These are phyloP conservation scores for Cataglyphis albicans DNA, from an alignment of 2,888 invertebrate species.

Conservation along the genomic window DNA sequence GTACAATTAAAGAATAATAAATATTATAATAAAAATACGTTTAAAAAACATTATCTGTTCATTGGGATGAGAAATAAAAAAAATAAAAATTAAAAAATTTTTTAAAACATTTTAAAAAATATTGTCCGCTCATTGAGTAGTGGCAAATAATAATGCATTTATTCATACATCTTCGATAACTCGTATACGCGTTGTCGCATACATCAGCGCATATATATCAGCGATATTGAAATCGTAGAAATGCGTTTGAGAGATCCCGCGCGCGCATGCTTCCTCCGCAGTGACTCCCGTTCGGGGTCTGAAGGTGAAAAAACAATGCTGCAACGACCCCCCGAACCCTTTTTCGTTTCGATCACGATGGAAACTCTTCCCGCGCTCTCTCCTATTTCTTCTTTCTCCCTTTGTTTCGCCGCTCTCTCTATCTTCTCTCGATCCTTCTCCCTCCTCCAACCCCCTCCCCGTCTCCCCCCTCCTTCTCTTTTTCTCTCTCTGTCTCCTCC, in stretches of 20 bases:
- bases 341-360: constrained; percentile 68
- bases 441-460: neutral
- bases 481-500: constrained; percentile 53
- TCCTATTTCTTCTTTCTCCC: constrained; percentile 54
- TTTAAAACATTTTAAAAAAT: too few relatives aligned
- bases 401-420: constrained; percentile 32
- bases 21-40: too few relatives aligned
- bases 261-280: constrained; percentile 44
- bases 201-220: constrained; percentile 29
- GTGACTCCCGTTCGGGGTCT: constrained; percentile 59
- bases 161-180: neutral
- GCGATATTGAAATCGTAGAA: constrained; percentile 61
- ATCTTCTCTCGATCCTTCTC: constrained; percentile 28
- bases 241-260: constrained; percentile 55
- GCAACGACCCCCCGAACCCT: constrained; percentile 70
- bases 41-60: too few relatives aligned
- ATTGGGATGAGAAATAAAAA: too few relatives aligned
- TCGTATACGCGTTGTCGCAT: neutral
- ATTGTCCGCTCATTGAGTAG: neutral
- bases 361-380: constrained; percentile 60
- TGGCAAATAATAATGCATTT: constrained; percentile 8
- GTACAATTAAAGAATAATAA: too few relatives aligned
- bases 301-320: constrained; percentile 75
- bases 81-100: too few relatives aligned
- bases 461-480: constrained; percentile 47